phyloP scores from a whole-genome alignment of 2,797 vertebrate genomes.

The Dermochelys coriacea region DNA sequence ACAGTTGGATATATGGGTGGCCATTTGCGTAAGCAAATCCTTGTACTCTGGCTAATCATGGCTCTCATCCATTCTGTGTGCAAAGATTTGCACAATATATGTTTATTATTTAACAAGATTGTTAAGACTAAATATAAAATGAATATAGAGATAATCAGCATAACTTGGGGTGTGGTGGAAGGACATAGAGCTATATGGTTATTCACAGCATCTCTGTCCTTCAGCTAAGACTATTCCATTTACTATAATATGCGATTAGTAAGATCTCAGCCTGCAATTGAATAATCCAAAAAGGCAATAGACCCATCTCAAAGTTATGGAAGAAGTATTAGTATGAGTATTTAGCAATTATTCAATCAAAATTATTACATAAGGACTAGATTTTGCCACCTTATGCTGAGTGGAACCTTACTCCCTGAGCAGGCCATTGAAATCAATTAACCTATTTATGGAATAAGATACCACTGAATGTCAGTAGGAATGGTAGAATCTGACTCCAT shows the following conservation, averaged over 20 bases:
- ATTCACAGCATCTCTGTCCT: neutral
- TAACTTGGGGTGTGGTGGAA: neutral
- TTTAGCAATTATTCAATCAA: neutral
- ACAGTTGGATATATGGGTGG: neutral
- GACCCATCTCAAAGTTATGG: conserved; percentile 20
- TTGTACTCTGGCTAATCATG: neutral
- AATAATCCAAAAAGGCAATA: neutral
- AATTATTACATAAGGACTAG: neutral
- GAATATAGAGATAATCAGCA: neutral
- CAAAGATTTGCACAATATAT: neutral
- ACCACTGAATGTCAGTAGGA: neutral
- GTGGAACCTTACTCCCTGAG: neutral
- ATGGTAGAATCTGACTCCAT: neutral
- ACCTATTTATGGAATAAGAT: neutral
- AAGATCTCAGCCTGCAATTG: conserved; percentile 1
- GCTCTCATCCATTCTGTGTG: neutral
- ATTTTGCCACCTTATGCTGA: neutral
- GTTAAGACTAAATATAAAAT: neutral
- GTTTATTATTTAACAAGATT: neutral
- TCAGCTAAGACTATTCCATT: conserved; percentile 17
- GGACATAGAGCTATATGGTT: neutral
- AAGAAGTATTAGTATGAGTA: conserved; percentile 24
- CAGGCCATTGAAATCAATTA: neutral
- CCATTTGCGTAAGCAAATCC: neutral
- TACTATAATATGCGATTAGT: conserved; percentile 25